Percentiles rank a stretch among this genome's conserved stretches.
These are phyloP conservation scores for Acanthis flammea DNA, from an alignment of 2,797 vertebrate species.

Conservation along the genomic window DNA sequence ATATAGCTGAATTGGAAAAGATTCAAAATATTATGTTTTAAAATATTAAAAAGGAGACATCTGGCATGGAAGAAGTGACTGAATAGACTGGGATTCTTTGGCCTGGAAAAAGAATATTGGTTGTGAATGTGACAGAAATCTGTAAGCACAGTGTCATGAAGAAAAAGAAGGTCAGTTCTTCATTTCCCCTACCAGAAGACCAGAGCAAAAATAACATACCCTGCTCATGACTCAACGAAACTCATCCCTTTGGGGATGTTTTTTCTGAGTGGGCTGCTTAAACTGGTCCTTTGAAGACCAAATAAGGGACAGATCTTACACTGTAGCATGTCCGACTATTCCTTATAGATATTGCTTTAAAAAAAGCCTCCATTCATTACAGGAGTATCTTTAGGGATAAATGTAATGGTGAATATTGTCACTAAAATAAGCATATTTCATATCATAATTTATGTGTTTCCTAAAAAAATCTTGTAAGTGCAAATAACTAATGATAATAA, in stretches of 20 bases:
- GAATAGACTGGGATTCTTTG: not conserved
- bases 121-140: not conserved
- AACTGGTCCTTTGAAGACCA: not conserved
- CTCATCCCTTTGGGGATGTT: not conserved
- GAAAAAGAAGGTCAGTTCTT: not conserved
- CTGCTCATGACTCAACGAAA: not conserved
- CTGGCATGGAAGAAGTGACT: not conserved
- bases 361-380: not conserved
- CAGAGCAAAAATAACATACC: rapidly evolving
- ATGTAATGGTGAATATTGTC: not conserved
- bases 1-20: not conserved
- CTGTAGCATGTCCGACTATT: not conserved
- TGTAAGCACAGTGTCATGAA: not conserved
- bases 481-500: not conserved
- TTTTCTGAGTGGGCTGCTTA: not conserved
- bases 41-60: not conserved
- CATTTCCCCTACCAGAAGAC: not conserved
- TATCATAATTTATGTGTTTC: not conserved
- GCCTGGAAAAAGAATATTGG: not conserved
- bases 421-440: not conserved
- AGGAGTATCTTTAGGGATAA: not conserved
- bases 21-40: not conserved
- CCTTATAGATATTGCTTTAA: not conserved
- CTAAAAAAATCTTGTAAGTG: not conserved
- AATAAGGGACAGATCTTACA: not conserved